Evolutionary conservation across 2,797 vertebrate genomes (phyloP).

Genomic region (Bradypodion ventrale): DNA sequence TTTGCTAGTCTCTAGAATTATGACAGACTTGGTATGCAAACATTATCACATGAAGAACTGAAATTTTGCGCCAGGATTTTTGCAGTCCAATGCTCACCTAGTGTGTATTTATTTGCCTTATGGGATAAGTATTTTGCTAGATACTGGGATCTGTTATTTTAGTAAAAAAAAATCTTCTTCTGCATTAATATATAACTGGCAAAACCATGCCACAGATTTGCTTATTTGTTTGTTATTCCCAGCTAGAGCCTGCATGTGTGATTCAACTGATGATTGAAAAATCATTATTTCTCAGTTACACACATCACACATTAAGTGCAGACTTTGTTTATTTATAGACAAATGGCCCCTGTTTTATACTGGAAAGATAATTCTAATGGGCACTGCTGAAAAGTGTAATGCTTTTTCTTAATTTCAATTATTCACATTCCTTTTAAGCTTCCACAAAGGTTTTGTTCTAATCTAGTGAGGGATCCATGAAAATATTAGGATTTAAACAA

Average conservation of each 20-base stretch:
- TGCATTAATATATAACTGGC: neutral
- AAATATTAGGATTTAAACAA: constrained; percentile 19
- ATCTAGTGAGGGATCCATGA: neutral
- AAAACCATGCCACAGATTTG: neutral
- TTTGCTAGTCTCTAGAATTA: neutral
- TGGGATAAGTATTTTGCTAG: too few relatives aligned
- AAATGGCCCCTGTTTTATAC: neutral
- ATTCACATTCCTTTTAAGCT: constrained; percentile 1
- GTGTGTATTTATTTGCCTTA: neutral
- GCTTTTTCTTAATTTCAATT: neutral
- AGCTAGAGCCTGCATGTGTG: neutral
- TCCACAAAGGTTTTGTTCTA: constrained; percentile 1
- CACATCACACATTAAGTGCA: neutral
- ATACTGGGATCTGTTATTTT: too few relatives aligned
- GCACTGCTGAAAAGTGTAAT: neutral
- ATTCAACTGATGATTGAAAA: neutral
- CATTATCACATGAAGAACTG: constrained; percentile 12
- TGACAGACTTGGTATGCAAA: constrained; percentile 41
- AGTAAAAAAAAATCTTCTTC: too few relatives aligned
- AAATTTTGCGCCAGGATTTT: neutral
- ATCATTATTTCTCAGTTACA: neutral
- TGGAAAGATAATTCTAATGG: neutral
- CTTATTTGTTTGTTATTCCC: neutral
- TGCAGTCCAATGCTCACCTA: neutral
- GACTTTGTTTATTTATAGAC: too few relatives aligned